These are phyloP conservation scores for Cynocephalus volans DNA, from an alignment of 2,113 vertebrate genomes.

Conservation along the genomic window DNA sequence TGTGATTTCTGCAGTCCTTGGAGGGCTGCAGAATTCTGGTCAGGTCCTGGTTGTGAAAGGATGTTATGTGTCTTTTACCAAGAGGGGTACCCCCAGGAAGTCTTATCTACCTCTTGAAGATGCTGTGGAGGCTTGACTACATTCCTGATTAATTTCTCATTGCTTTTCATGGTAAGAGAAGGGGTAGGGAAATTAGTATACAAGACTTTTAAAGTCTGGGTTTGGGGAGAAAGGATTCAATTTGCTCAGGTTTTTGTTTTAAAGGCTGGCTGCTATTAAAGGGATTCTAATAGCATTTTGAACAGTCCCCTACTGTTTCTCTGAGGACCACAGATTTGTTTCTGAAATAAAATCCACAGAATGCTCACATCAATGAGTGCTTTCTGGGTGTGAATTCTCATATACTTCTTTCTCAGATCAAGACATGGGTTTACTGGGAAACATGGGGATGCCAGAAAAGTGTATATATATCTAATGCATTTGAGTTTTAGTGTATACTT, in stretches of 20 bases:
- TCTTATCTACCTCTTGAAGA: not conserved
- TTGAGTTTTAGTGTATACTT: not conserved
- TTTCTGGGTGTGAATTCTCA: not conserved
- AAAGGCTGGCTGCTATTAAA: not conserved
- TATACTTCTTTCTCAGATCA: not conserved
- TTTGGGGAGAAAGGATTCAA: not conserved
- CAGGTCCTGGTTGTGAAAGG: not conserved
- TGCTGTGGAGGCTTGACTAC: not conserved
- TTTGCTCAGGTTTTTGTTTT: not conserved
- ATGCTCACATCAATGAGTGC: not conserved
- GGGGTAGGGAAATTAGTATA: not conserved
- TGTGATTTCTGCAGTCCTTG: not conserved
- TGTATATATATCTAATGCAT: not conserved
- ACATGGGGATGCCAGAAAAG: not conserved
- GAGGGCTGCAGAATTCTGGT: not conserved
- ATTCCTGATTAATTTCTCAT: not conserved
- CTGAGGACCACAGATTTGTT: not conserved
- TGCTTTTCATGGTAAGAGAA: not conserved
- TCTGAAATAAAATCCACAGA: conserved; percentile 8
- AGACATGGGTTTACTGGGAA: not conserved
- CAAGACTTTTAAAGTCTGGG: not conserved
- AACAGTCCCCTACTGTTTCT: not conserved
- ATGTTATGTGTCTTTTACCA: not conserved
- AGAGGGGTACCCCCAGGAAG: not conserved
- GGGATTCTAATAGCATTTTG: not conserved